phyloP scores from a whole-genome alignment of 2,888 invertebrate species.

The Tetropium fuscum region DNA sequence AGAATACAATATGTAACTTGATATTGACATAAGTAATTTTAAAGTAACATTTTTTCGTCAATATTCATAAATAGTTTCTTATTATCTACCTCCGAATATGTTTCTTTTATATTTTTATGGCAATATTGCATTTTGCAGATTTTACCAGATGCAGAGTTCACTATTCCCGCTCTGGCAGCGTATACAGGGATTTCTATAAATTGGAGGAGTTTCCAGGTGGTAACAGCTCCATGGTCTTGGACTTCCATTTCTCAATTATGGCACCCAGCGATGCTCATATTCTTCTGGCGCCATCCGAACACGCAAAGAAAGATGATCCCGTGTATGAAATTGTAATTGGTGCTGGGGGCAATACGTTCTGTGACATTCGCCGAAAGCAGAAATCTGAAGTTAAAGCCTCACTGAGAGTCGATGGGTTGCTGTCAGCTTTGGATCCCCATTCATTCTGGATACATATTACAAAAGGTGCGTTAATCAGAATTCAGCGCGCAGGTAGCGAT shows the following conservation, averaged over 20 bases:
- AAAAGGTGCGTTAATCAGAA: conserved; percentile 65
- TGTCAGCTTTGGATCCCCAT: conserved; percentile 73
- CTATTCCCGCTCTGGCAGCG: conserved; percentile 69
- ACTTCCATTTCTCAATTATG: conserved; percentile 77
- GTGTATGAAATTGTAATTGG: conserved; percentile 81
- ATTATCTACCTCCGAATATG: no score
- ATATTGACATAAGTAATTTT: no score
- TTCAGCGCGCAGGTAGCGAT: no score
- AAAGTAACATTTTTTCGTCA: no score
- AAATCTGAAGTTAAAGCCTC: conserved; percentile 71
- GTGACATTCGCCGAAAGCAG: conserved; percentile 73
- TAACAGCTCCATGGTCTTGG: conserved; percentile 58
- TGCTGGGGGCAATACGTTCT: conserved; percentile 78
- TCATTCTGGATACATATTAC: conserved; percentile 76
- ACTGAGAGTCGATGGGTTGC: conserved; percentile 68
- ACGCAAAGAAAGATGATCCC: conserved; percentile 66
- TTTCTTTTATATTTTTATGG: no score
- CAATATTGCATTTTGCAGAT: no score
- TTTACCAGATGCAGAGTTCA: conserved; percentile 69
- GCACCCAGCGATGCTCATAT: conserved; percentile 79
- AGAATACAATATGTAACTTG: no score
- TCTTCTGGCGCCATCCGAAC: conserved; percentile 69
- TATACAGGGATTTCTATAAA: conserved; percentile 71
- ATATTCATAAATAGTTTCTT: no score
- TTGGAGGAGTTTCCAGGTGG: conserved; percentile 55